Percentiles rank a stretch among this genome's conserved stretches.
Evolutionary conservation across 1,140 invertebrate species (phyloP).

Genomic region (Andrena cerasifolii): DNA sequence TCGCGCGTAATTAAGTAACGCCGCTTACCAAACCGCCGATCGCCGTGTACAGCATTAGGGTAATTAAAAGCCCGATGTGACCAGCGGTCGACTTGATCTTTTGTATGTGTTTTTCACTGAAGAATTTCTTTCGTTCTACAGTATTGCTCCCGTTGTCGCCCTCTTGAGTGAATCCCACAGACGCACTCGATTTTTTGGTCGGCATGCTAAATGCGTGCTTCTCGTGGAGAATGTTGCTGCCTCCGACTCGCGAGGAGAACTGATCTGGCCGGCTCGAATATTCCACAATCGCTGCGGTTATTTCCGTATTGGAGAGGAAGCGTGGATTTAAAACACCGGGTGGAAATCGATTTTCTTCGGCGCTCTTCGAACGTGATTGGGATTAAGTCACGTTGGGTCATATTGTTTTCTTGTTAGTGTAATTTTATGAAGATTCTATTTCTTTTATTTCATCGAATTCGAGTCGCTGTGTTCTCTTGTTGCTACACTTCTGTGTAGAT

Average conservation of each 20-base stretch:
- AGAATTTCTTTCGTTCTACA: conserved; percentile 16
- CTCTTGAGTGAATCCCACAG: background rate
- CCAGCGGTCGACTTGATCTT: conserved; percentile 85
- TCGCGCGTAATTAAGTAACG: no score
- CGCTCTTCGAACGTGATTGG: background rate
- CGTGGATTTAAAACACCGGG: background rate
- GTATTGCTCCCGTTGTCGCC: background rate
- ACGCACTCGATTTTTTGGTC: conserved; percentile 10
- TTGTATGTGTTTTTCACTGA: conserved; percentile 47
- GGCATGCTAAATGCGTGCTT: conserved; percentile 20
- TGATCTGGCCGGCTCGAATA: conserved; percentile 32
- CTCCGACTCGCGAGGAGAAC: conserved; percentile 7
- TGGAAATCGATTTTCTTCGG: conserved; percentile 1
- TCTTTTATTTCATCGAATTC: no score
- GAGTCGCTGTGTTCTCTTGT: no score
- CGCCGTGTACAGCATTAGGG: conserved; percentile 88
- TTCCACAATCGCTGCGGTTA: conserved; percentile 37
- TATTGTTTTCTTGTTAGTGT: no score
- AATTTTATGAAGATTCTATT: no score
- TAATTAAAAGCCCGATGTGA: conserved; percentile 87
- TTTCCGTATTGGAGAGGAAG: conserved; percentile 35
- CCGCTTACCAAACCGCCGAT: conserved; percentile 88
- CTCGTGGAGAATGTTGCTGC: background rate
- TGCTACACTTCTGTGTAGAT: no score
- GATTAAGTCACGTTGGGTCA: no score